Percentiles rank a stretch among this genome's conserved stretches.
These are phyloP conservation scores for Cepaea hortensis DNA, from an alignment of 2,888 invertebrate genomes.

Conservation along the genomic window DNA sequence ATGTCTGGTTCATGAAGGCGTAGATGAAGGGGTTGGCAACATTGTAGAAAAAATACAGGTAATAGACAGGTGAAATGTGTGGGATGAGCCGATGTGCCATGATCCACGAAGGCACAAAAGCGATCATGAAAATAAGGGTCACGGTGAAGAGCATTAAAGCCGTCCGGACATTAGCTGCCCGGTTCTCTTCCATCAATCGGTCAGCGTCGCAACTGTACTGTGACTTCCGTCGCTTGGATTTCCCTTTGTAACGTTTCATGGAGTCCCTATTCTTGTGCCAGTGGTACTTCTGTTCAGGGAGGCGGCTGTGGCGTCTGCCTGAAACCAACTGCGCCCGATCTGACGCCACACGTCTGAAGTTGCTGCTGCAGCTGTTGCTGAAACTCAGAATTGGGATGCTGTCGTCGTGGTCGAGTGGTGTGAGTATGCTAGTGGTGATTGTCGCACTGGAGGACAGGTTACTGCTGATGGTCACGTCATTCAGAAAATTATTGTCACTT, in stretches of 20 bases:
- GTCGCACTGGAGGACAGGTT: constrained; percentile 10
- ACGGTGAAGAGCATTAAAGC: constrained; percentile 76
- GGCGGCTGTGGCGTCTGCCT: constrained; percentile 25
- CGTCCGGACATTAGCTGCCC: constrained; percentile 72
- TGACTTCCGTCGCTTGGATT: neutral
- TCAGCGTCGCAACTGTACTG: constrained; percentile 49
- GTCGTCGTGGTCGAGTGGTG: constrained; percentile 25
- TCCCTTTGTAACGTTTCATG: constrained; percentile 45
- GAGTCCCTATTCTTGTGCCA: constrained; percentile 48
- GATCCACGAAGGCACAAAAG: constrained; percentile 74
- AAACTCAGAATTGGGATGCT: constrained; percentile 35
- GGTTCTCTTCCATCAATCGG: constrained; percentile 58
- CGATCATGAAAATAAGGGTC: constrained; percentile 73
- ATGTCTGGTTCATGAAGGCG: constrained; percentile 75
- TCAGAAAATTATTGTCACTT: neutral
- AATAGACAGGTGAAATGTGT: constrained; percentile 69
- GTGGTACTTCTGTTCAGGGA: constrained; percentile 31
- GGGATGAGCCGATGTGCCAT: constrained; percentile 69
- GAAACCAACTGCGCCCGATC: neutral
- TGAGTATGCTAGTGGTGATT: neutral
- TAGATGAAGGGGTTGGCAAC: constrained; percentile 76
- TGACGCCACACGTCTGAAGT: neutral
- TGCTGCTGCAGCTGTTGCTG: constrained; percentile 34
- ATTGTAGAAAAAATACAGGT: constrained; percentile 75
- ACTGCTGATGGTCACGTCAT: neutral